Conservation (phyloP, 2,888 invertebrate genomes). For the Ophion costatus region DNA sequence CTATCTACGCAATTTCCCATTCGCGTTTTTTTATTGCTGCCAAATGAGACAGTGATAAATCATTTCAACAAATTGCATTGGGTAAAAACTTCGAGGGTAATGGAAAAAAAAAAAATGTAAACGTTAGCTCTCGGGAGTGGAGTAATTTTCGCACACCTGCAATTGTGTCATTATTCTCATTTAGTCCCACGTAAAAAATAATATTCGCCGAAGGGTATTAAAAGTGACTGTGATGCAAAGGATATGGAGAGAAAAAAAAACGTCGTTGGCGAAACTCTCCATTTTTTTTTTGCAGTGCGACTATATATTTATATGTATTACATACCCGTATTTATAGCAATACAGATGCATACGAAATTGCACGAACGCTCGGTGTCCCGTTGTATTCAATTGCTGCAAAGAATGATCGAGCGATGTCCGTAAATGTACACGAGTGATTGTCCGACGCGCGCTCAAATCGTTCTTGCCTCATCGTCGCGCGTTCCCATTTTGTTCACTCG, state of each 20-base stretch:
- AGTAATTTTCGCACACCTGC: background rate
- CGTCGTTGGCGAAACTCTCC: background rate
- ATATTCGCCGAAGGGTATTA: background rate
- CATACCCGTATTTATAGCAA: background rate
- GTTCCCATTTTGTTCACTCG: conserved; percentile 29
- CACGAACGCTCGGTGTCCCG: conserved; percentile 35
- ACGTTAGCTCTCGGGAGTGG: no score
- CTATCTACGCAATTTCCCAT: background rate
- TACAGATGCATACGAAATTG: conserved; percentile 32
- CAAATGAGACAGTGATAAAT: background rate
- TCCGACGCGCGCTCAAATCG: conserved; percentile 18
- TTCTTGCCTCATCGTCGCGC: conserved; percentile 22
- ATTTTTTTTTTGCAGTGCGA: background rate
- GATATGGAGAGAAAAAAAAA: background rate
- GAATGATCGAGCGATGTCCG: conserved; percentile 43
- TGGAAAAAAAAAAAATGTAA: background rate
- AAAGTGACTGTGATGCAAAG: background rate
- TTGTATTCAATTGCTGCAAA: conserved; percentile 26
- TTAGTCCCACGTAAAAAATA: background rate
- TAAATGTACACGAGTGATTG: conserved; percentile 38
- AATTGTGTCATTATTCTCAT: conserved; percentile 4
- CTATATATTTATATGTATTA: background rate
- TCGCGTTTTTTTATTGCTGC: background rate
- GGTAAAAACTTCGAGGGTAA: background rate
- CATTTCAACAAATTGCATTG: background rate